These are phyloP conservation scores for Chrysina gloriosa DNA, from an alignment of 2,888 invertebrate genomes.

Conservation along the genomic window DNA sequence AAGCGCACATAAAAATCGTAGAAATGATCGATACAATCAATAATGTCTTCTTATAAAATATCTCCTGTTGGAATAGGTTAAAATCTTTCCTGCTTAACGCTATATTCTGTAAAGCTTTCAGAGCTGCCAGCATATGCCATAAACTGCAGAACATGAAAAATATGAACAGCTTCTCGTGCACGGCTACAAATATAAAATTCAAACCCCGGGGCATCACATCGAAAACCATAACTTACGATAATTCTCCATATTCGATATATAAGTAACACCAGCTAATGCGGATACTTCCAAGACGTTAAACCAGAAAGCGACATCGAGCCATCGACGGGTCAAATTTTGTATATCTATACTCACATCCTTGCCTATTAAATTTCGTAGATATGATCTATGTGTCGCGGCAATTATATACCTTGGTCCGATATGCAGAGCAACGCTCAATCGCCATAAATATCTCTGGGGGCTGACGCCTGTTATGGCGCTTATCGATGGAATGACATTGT, in stretches of 20 bases:
- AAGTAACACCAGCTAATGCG: slow-evolving; percentile 90
- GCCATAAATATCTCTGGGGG: slow-evolving; percentile 93
- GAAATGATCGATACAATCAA: slow-evolving; percentile 82
- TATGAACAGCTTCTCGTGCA: slow-evolving; percentile 92
- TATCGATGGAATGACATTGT: slow-evolving; percentile 94
- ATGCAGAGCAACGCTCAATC: slow-evolving; percentile 91
- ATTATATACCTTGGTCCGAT: slow-evolving; percentile 91
- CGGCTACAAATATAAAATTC: slow-evolving; percentile 69
- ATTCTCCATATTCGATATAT: slow-evolving; percentile 94
- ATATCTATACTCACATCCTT: slow-evolving; percentile 60
- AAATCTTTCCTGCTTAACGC: slow-evolving; percentile 56
- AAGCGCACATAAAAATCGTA: slow-evolving; percentile 85
- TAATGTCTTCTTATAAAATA: slow-evolving; percentile 75
- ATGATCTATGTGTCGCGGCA: slow-evolving; percentile 87
- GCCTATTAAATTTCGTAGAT: slow-evolving; percentile 77
- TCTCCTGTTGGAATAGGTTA: slow-evolving; percentile 52
- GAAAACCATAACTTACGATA: slow-evolving; percentile 79
- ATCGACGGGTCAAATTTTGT: slow-evolving; percentile 68
- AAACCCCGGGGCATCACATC: neutral
- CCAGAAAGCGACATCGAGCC: slow-evolving; percentile 82
- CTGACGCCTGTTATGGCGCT: slow-evolving; percentile 95
- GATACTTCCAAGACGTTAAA: slow-evolving; percentile 86
- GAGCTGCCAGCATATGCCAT: slow-evolving; percentile 83
- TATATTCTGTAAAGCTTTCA: slow-evolving; percentile 67
- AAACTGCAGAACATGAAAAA: slow-evolving; percentile 88